Percentiles rank a stretch among this genome's conserved stretches.
phyloP scores from a whole-genome alignment of 2,113 vertebrate species.

The Microcebus tavaratra region DNA sequence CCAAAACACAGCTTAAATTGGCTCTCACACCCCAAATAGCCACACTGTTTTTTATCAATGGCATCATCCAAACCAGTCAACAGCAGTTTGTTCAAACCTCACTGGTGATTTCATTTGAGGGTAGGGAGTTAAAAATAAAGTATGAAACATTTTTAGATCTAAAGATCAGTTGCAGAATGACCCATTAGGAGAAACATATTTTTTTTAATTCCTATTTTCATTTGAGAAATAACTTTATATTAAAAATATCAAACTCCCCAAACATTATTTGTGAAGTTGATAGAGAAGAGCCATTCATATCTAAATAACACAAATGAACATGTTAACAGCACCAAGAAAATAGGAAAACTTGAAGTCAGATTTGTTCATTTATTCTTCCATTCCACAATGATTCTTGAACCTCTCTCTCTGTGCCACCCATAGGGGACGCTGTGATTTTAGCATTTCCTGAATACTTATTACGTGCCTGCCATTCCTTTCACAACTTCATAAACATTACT shows the following conservation, averaged over 20 bases:
- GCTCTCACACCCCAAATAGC: neutral
- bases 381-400: neutral
- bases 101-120: neutral
- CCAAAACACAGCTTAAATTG: slow-evolving; percentile 62
- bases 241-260: neutral
- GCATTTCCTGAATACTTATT: neutral
- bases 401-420: neutral
- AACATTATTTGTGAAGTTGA: neutral
- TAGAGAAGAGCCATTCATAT: neutral
- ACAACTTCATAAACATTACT: neutral
- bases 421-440: neutral
- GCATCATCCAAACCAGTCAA: slow-evolving; percentile 6
- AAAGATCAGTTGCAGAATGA: neutral
- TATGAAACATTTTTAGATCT: slow-evolving; percentile 4
- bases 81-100: neutral
- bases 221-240: slow-evolving; percentile 36
- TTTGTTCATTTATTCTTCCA: neutral
- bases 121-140: neutral
- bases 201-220: slow-evolving; percentile 7
- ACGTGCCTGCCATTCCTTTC: neutral
- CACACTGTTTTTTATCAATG: slow-evolving; percentile 61
- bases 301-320: neutral
- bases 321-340: neutral
- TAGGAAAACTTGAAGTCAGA: neutral
- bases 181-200: neutral